Evolutionary conservation across 2,888 invertebrate species (phyloP).

Genomic region (Andrena minutula): DNA sequence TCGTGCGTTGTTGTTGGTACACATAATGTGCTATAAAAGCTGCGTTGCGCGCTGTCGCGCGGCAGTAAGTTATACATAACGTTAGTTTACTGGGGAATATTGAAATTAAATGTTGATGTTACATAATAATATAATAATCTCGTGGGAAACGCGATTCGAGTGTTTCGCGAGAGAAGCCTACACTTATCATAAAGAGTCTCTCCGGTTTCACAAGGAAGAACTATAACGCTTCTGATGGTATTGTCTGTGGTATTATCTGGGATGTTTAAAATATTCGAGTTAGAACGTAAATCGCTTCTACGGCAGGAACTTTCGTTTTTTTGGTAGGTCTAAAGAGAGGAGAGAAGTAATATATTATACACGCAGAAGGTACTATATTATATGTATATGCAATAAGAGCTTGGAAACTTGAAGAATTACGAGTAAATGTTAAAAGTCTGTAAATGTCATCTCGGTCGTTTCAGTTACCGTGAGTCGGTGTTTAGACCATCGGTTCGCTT

Average conservation of each 20-base stretch:
- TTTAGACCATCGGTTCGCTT: constrained; percentile 45
- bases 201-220: constrained; percentile 35
- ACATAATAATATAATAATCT: constrained; percentile 59
- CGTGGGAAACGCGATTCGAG: constrained; percentile 21
- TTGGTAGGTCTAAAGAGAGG: constrained; percentile 40
- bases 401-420: constrained; percentile 55
- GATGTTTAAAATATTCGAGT: constrained; percentile 54
- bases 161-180: constrained; percentile 46
- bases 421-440: constrained; percentile 63
- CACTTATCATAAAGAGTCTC: constrained; percentile 34
- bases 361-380: constrained; percentile 58
- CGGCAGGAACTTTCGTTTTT: constrained; percentile 46
- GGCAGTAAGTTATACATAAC: constrained; percentile 41
- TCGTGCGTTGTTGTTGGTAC: constrained; percentile 46
- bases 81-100: constrained; percentile 59
- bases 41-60: constrained; percentile 39
- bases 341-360: constrained; percentile 61
- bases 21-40: constrained; percentile 49
- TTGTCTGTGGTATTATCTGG: constrained; percentile 51
- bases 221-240: constrained; percentile 49
- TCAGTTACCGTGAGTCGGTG: constrained; percentile 55
- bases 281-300: constrained; percentile 48
- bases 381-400: constrained; percentile 53
- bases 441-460: constrained; percentile 62
- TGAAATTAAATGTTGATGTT: constrained; percentile 66